Conservation (phyloP, 2,888 invertebrate genomes). For the Hydrotaea diabolus region DNA sequence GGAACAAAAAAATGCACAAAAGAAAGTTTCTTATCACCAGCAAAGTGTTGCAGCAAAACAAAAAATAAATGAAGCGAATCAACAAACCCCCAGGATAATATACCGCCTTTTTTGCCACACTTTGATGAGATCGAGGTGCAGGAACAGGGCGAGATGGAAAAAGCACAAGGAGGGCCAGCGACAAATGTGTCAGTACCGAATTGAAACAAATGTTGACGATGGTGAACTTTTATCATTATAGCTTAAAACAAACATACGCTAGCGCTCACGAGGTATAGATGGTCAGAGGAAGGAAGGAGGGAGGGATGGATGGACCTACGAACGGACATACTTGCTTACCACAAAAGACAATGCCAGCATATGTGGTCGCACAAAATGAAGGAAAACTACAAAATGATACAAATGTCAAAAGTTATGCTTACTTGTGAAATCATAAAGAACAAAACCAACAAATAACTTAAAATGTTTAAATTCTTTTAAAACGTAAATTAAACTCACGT, state of each 20-base stretch:
- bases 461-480: too few species aligned
- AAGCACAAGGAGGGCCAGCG: not conserved
- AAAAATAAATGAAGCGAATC: not conserved
- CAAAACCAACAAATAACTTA: too few species aligned
- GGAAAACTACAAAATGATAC: too few species aligned
- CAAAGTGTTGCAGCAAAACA: constrained; percentile 21
- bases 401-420: too few species aligned
- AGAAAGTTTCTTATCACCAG: constrained; percentile 35
- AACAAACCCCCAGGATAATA: constrained; percentile 25
- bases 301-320: too few species aligned
- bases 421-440: too few species aligned
- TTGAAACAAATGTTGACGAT: constrained; percentile 47
- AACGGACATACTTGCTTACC: not conserved
- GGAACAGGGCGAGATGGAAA: not conserved
- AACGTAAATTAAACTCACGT: not conserved
- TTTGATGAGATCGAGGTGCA: constrained; percentile 22
- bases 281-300: too few species aligned
- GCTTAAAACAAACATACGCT: constrained; percentile 17
- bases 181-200: constrained; percentile 49
- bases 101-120: constrained; percentile 1
- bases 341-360: too few species aligned
- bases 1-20: constrained; percentile 21
- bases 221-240: constrained; percentile 52
- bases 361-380: too few species aligned
- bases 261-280: too few species aligned